Evolutionary conservation across 1,140 invertebrate species (phyloP).

Genomic region (Brachystomella parvula): DNA sequence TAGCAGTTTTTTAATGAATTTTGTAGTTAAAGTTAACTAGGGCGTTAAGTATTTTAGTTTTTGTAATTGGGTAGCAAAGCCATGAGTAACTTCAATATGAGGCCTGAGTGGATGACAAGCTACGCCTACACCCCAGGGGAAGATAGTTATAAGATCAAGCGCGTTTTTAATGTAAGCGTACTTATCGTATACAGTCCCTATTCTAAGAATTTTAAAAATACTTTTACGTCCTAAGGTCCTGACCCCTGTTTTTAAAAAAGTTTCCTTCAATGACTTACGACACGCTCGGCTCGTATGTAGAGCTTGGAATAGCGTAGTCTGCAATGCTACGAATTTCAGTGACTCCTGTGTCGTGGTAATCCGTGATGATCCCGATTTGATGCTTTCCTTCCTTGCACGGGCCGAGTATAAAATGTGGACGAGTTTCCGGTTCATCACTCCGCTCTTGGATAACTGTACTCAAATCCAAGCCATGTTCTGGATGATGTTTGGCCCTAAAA

Average conservation of each 20-base stretch:
- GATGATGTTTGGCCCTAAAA: neutral
- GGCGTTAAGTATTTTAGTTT: too few relatives aligned
- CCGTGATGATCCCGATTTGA: neutral
- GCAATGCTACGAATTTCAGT: neutral
- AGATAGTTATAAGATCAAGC: too few relatives aligned
- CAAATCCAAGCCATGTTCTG: slow-evolving; percentile 2
- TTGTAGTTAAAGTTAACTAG: too few relatives aligned
- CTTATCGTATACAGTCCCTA: too few relatives aligned
- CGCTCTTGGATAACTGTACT: neutral
- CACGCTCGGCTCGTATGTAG: neutral
- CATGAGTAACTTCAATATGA: too few relatives aligned
- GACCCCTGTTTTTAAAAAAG: neutral
- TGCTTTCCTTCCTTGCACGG: neutral
- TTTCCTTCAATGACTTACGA: neutral
- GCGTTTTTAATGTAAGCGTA: too few relatives aligned
- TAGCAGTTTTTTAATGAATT: too few relatives aligned
- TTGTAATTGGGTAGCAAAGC: too few relatives aligned
- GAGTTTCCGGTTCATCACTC: neutral
- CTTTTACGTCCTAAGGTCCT: too few relatives aligned
- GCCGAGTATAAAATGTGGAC: neutral
- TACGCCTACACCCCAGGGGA: neutral
- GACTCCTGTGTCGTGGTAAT: slow-evolving; percentile 8
- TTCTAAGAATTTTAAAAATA: too few relatives aligned
- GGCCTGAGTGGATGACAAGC: too few relatives aligned
- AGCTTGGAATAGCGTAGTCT: neutral